phyloP scores from a whole-genome alignment of 2,113 vertebrate species.

The Hyaena hyaena region DNA sequence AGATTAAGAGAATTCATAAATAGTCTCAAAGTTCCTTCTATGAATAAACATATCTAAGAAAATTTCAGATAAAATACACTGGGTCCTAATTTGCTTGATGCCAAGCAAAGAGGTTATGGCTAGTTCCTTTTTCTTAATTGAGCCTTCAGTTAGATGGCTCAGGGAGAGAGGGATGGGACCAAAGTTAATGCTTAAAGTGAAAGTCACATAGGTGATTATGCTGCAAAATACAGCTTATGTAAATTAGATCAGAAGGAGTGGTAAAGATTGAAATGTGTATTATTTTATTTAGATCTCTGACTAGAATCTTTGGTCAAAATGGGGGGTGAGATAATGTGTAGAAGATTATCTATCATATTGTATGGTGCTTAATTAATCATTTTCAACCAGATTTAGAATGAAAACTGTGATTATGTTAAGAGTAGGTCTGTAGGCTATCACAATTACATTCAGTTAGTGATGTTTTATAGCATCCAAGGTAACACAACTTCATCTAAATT shows the following conservation, averaged over 20 bases:
- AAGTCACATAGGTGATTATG: not conserved
- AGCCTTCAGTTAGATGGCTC: not conserved
- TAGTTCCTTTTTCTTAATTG: not conserved
- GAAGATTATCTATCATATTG: not conserved
- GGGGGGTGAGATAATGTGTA: not conserved
- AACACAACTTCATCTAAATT: constrained; percentile 9
- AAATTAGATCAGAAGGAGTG: not conserved
- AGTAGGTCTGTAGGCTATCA: not conserved
- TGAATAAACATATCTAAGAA: constrained; percentile 33
- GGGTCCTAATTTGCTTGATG: not conserved
- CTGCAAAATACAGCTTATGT: not conserved
- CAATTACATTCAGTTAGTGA: not conserved
- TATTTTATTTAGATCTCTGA: constrained; percentile 8
- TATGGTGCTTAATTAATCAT: not conserved
- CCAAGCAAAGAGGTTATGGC: not conserved
- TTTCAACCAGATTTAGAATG: constrained; percentile 2
- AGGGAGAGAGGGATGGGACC: not conserved
- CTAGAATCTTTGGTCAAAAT: not conserved
- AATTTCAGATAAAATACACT: not conserved
- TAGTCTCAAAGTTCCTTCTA: not conserved
- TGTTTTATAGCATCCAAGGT: not conserved
- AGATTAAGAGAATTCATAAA: not conserved
- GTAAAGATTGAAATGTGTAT: not conserved
- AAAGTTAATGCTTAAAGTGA: not conserved
- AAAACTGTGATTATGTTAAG: constrained; percentile 55